These are phyloP conservation scores for Chrysochloris asiatica DNA, from an alignment of 2,113 vertebrate species.

Conservation along the genomic window DNA sequence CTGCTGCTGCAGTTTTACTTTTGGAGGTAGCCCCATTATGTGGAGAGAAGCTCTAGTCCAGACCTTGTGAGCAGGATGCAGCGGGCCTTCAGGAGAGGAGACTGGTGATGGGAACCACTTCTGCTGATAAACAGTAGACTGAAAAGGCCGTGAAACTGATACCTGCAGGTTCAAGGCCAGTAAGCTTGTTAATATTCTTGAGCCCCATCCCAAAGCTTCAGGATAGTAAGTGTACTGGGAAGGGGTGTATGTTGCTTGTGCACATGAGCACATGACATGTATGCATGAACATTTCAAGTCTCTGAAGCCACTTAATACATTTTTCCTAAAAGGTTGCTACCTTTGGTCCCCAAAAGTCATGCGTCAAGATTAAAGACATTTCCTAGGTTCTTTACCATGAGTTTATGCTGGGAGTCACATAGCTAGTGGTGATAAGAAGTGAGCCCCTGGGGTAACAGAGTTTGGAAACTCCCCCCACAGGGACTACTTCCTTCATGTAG, in stretches of 20 bases:
- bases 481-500: neutral
- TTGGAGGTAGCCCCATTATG: neutral
- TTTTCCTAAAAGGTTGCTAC: neutral
- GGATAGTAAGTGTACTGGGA: neutral
- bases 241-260: neutral
- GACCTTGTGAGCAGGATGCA: neutral
- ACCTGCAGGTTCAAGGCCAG: neutral
- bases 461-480: neutral
- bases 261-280: neutral
- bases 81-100: neutral
- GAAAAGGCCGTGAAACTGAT: neutral
- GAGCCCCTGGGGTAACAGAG: neutral
- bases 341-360: neutral
- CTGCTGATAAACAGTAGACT: neutral
- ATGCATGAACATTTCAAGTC: neutral
- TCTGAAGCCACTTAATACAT: neutral
- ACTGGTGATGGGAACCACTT: neutral
- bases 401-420: neutral
- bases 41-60: neutral
- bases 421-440: neutral
- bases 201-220: neutral
- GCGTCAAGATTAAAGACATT: too few species aligned
- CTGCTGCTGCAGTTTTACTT: neutral
- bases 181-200: neutral
- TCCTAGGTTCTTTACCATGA: neutral